Conservation (phyloP, 2,113 vertebrate species). For the Ciconia boyciana region DNA sequence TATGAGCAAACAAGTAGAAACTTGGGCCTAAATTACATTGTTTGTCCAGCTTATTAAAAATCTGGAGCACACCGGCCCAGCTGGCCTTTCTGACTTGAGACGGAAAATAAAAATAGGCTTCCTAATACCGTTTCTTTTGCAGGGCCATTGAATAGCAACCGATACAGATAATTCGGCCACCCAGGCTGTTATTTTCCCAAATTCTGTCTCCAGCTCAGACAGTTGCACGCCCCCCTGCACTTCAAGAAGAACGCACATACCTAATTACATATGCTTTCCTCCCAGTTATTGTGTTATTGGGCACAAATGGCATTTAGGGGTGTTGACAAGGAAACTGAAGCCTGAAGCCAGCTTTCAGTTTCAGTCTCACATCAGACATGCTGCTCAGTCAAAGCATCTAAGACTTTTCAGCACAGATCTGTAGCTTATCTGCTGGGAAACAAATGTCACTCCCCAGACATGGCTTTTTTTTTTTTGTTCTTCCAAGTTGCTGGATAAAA, state of each 20-base stretch:
- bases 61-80: not conserved
- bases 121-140: not conserved
- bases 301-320: not conserved
- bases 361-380: slow-evolving; percentile 5
- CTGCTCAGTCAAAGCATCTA: not conserved
- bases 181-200: not conserved
- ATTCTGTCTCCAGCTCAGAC: not conserved
- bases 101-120: not conserved
- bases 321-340: slow-evolving; percentile 1
- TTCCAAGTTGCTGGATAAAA: not conserved
- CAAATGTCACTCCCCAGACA: not conserved
- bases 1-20: not conserved
- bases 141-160: not conserved
- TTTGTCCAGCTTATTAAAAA: not conserved
- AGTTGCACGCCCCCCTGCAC: not conserved
- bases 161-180: not conserved
- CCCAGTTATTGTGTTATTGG: not conserved
- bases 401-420: not conserved
- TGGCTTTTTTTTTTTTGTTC: not conserved
- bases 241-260: not conserved
- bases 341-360: slow-evolving; percentile 16
- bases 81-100: not conserved
- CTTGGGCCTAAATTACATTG: not conserved
- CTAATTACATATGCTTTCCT: not conserved
- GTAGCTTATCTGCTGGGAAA: not conserved